A percentile compares a stretch with the other conserved stretches of the same genome.
phyloP scores from a whole-genome alignment of 2,113 vertebrate genomes.

The Australoheros scitulus region DNA sequence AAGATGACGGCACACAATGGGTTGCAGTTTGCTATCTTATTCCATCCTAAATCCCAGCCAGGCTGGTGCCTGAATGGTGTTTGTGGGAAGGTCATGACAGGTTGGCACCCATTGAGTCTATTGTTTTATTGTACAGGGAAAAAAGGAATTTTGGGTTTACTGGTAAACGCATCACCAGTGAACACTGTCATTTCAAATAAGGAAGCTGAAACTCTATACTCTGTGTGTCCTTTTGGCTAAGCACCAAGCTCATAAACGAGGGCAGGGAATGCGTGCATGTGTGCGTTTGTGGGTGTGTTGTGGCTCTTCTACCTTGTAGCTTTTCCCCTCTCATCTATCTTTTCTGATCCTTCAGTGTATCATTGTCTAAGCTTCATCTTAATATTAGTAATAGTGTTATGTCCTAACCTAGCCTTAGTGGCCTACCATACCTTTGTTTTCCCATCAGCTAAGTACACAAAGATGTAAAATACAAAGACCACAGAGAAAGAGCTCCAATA shows the following conservation, averaged over 20 bases:
- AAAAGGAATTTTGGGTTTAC: constrained; percentile 34
- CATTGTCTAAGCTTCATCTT: not conserved
- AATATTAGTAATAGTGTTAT: not conserved
- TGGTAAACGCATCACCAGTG: constrained; percentile 49
- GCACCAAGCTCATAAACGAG: constrained; percentile 23
- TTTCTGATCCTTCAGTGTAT: not conserved
- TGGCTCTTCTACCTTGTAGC: not conserved
- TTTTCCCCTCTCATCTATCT: not conserved
- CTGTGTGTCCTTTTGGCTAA: constrained; percentile 36
- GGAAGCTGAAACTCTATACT: constrained; percentile 38
- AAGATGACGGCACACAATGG: not conserved
- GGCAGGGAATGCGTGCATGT: not conserved
- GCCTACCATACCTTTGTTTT: not conserved
- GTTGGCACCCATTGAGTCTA: constrained; percentile 21
- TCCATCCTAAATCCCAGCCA: constrained; percentile 23
- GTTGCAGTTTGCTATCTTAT: constrained; percentile 13
- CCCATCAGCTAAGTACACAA: not conserved
- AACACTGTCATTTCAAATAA: constrained; percentile 43
- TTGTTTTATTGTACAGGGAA: constrained; percentile 40
- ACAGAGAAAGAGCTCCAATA: no score
- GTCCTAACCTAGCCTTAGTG: no score
- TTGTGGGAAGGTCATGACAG: constrained; percentile 33
- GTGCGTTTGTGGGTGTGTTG: constrained; percentile 14
- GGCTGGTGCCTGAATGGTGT: constrained; percentile 11
- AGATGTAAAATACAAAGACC: not conserved